Evolutionary conservation across 2,113 vertebrate genomes (phyloP), one percentile per base, ranked within the genome.

Genomic region (Andinoacara biseriatus): DNA sequence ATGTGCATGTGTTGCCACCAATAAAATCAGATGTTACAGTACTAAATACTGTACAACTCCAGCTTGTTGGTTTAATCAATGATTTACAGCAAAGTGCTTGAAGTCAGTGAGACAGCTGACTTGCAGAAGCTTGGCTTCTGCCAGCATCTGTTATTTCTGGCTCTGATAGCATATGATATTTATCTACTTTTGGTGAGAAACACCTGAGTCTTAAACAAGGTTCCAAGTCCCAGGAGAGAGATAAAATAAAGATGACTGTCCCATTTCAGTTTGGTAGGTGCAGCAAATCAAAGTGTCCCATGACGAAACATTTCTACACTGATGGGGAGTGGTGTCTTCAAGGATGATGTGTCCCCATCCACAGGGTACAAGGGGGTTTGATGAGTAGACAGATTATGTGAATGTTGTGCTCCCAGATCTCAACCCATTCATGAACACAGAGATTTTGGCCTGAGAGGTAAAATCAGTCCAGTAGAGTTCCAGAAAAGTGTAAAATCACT

Each of bases 61-160:
- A 86, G 22, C 76, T 65, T 69, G 61, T 88, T 74, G 43, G 61
- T 78, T 89, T 82, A 86, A 83, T 90, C 87, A 89, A 38, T 92
- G 87, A 93, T 91, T 92, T 90, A 92, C 85, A 74, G 59, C 43
- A 40, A 74, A 74, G 78, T 58, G 18, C 84, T 58, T 26, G 76
- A 26, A 83, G 82, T 88, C 87, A 86, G 33, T 87, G 83, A 80
- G 76, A 75, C 2, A 31, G 24, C 18, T 67, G 52, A 49, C 74
- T 26, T 80, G 76, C 49, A 79, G 77, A 57, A 74, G 84, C 80
- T 80, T 29, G 40, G 76, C 74, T 74, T 78, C 59, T 72, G 72
- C 29, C 11, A 52, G 58, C 88, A 76, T 38, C 86, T 86, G 86
- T 88, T 87, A 84, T 90, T 80, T 80, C 43, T 62, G 74, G 57